Conservation (phyloP, 1,140 invertebrate genomes). For the Ditylenchus dipsaci region DNA sequence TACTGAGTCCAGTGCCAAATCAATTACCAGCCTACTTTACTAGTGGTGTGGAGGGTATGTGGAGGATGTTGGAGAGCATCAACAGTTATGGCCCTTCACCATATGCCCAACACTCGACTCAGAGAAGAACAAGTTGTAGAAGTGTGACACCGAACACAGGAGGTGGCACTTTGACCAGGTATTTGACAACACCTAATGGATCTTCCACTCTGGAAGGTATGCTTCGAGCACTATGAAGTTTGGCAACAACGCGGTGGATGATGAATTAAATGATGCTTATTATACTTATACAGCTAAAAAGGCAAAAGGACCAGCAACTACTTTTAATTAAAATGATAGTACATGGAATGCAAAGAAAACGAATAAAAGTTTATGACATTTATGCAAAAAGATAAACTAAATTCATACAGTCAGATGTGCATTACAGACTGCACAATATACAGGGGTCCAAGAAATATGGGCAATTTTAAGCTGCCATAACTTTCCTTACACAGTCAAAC, state of each 20-base stretch:
- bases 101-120: background rate
- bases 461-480: too few species aligned
- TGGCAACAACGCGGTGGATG: background rate
- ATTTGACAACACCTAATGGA: slow-evolving; percentile 1
- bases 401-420: background rate
- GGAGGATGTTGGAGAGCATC: background rate
- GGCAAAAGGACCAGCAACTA: slow-evolving; percentile 4
- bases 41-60: background rate
- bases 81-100: background rate
- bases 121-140: background rate
- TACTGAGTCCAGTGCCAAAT: slow-evolving; percentile 12
- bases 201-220: slow-evolving; percentile 4
- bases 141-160: background rate
- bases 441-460: background rate
- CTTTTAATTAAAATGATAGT: slow-evolving; percentile 4
- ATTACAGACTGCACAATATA: background rate
- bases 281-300: slow-evolving; percentile 30
- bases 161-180: background rate
- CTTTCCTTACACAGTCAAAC: too few species aligned
- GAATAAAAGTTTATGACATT: background rate
- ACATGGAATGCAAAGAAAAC: background rate
- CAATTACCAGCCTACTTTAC: background rate
- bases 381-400: background rate
- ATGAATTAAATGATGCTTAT: slow-evolving; percentile 43
- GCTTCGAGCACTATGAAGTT: background rate